Conservation (phyloP, 2,113 vertebrate genomes). For the Stegostoma tigrinum region DNA sequence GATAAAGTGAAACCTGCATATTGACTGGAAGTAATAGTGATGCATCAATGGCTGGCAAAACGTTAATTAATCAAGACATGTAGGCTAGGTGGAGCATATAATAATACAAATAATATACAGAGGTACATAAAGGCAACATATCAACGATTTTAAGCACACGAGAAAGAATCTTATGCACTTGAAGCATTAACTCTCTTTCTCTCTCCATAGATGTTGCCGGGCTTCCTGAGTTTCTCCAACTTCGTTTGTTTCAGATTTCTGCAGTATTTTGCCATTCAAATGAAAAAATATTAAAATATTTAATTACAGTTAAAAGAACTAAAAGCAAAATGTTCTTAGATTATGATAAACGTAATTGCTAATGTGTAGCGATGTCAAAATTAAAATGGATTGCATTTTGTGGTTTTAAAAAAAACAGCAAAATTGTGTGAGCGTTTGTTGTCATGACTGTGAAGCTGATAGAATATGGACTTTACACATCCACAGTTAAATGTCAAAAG, state of each 20-base stretch:
- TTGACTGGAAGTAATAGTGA: neutral
- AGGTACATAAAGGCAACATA: neutral
- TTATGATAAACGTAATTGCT: neutral
- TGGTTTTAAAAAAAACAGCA: too few relatives aligned
- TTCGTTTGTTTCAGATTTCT: too few relatives aligned
- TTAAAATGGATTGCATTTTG: neutral
- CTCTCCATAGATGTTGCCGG: too few relatives aligned
- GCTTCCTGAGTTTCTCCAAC: too few relatives aligned
- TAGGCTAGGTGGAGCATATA: neutral
- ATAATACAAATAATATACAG: neutral
- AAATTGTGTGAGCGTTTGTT: too few relatives aligned
- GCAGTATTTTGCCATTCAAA: too few relatives aligned
- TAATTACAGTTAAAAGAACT: neutral
- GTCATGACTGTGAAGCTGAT: neutral
- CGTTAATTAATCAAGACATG: neutral
- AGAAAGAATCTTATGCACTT: too few relatives aligned
- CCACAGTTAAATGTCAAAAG: neutral
- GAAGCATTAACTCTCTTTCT: too few relatives aligned
- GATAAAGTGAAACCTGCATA: too few relatives aligned
- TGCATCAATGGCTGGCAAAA: neutral
- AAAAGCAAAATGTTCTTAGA: neutral
- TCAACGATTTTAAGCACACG: too few relatives aligned
- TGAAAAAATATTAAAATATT: neutral
- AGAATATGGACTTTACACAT: neutral
- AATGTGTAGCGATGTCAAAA: neutral